Evolutionary conservation across 2,797 vertebrate species (phyloP).

Genomic region (Coluber constrictor): DNA sequence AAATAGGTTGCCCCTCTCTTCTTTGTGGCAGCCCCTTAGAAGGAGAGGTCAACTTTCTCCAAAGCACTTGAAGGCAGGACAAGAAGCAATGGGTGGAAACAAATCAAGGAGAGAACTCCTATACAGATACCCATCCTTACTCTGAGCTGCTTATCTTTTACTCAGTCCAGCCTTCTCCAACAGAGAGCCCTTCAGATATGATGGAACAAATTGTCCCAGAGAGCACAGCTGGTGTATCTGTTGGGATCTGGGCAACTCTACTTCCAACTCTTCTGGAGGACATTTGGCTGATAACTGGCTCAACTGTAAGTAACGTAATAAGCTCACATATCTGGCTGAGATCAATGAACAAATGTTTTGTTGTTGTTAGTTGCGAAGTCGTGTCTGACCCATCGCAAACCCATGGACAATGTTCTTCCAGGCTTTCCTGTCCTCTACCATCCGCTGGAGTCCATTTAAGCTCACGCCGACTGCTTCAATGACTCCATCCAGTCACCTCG

Average conservation of each 20-base stretch:
- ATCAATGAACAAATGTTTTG: background rate
- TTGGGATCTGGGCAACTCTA: background rate
- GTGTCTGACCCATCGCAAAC: no score
- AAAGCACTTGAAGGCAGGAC: no score
- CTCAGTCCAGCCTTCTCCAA: background rate
- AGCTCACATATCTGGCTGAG: background rate
- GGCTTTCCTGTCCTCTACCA: no score
- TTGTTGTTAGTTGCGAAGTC: no score
- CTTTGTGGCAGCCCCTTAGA: background rate
- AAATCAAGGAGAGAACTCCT: no score
- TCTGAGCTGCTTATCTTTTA: background rate
- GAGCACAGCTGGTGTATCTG: background rate
- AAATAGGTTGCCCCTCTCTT: no score
- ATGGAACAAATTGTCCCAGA: background rate
- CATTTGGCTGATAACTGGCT: background rate
- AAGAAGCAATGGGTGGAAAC: no score
- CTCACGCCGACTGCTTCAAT: no score
- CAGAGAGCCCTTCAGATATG: background rate
- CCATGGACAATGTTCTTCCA: no score
- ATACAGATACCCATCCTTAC: background rate
- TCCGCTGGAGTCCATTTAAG: no score
- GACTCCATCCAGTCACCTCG: no score
- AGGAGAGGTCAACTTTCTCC: background rate
- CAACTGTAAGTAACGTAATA: background rate
- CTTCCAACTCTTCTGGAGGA: background rate